Evolutionary conservation across 2,113 vertebrate genomes (phyloP), one percentile per base, ranked within the genome.

Genomic region (Poeciliopsis prolifica): DNA sequence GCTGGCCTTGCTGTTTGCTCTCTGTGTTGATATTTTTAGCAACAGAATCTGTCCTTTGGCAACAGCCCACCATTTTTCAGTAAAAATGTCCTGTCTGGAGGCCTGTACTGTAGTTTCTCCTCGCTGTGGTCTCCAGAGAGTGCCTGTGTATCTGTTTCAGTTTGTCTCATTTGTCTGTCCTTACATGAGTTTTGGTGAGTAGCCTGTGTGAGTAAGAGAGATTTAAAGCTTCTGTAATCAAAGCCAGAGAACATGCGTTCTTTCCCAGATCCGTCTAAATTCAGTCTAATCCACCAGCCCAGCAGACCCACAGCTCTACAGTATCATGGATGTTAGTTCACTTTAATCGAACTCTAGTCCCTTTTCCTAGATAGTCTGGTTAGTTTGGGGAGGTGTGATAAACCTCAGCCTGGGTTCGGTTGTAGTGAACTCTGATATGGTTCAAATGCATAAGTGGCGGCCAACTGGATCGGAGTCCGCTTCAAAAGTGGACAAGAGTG

Each of bases 191-290:
- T 26, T 64, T 60, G 24, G 70, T 64, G 31, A 70, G 74, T 70
- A 22, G 30, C 62, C 35, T 14, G 30, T 82, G 79, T 79, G 77
- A 77, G 72, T 60, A 31, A 79, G 81, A 75, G 85, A 88, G 78
- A 78, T 80, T 88, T 90, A 89, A 91, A 83, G 61, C 70, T 71
- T 69, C 78, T 85, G 77, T 87, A 89, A 87, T 86, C 76, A 85
- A 86, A 91, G 78, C 85, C 84, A 88, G 76, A 86, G 80, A 88
- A 79, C 67, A 79, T 73, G 72, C 83, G 78, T 88, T 84, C 83
- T 89, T 93, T 91, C 85, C 83, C 87, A 90, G 85, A 79, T 85
- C 82, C 88, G 91, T 88, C 87, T 91, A 90, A 89, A 87, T 91
- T 75, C 78, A 88, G 87, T 84, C 75, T 79, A 75, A 83, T 63